These are phyloP conservation scores for Diplazon laetatorius DNA, from an alignment of 2,888 invertebrate species.

Conservation along the genomic window DNA sequence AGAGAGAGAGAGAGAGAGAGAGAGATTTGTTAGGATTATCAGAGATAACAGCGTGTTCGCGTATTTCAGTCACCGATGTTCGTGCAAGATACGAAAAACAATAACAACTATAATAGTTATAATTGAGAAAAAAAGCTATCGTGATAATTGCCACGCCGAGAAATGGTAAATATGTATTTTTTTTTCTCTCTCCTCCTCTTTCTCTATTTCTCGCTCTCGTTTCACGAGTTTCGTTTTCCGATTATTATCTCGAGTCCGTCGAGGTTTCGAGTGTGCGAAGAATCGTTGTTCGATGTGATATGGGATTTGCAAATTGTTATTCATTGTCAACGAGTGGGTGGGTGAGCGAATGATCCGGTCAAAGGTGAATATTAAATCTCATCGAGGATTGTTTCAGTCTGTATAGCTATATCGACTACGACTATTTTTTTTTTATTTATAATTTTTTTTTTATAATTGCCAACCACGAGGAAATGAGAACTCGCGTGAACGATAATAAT, in stretches of 20 bases:
- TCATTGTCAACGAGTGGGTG: slow-evolving; percentile 1
- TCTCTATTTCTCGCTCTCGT: too few species aligned
- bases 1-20: background rate
- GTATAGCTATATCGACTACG: too few species aligned
- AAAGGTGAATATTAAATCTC: slow-evolving; percentile 51
- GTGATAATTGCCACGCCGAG: slow-evolving; percentile 2
- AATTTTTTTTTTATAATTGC: slow-evolving; percentile 47
- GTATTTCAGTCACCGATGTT: background rate
- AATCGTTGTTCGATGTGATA: too few species aligned
- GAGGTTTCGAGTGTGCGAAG: slow-evolving; percentile 23
- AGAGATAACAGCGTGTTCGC: too few species aligned
- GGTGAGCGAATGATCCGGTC: slow-evolving; percentile 24
- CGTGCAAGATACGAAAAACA: background rate
- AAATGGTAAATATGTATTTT: slow-evolving; percentile 29
- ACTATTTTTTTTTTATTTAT: too few species aligned
- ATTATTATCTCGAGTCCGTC: slow-evolving; percentile 33
- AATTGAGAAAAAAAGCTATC: background rate
- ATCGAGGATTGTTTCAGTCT: slow-evolving; percentile 10
- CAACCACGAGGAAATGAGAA: slow-evolving; percentile 2
- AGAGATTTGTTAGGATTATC: background rate
- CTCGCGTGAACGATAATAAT: slow-evolving; percentile 5
- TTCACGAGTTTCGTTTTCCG: background rate
- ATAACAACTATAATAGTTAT: slow-evolving; percentile 18
- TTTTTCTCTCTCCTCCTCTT: slow-evolving; percentile 6
- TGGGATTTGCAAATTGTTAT: slow-evolving; percentile 6